Evolutionary conservation across 2,888 invertebrate species (phyloP), one percentile per base, ranked within the genome.

Genomic region (Phaonia tiefii): DNA sequence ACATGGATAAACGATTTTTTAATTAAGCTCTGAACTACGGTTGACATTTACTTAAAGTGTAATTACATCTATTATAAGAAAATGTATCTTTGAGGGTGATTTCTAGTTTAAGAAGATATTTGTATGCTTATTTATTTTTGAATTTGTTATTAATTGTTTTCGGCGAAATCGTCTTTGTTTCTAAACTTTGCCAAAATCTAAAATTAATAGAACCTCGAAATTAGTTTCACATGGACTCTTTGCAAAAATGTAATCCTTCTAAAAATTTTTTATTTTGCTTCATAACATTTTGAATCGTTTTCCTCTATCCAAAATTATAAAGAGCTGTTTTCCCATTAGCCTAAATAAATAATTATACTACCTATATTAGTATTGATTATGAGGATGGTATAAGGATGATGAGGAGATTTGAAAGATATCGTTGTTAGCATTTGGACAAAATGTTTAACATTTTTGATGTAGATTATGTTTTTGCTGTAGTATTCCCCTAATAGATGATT

Each of bases 271-370:
- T 73, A 69, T 69, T 78, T 63, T 51, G 37, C 37, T 73, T 69
- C 73, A 78, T 78, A 78, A 69, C 37, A 73, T 73, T 78, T 73
- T 73, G 69, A 69, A 69, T 78, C 37, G 63, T 63, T 63, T n/a
- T n/a, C n/a, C n/a, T 63, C 25, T 20, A 22, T 4, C 5, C 17
- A 51, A 20, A 60, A 31, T 31, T 31, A 60, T 39, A 60, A 39
- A 20, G n/a, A 10, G 26, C 20, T 60, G 1, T 20, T 10, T 15
- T 17, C 20, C 63, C n/a, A 42, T 42, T 42, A 3, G 15, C 63
- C 63, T 42, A 63, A 39, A 42, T 31, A 31, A 31, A 31, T 8
- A n/a, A n/a, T n/a, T n/a, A n/a, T n/a, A n/a, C n/a, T n/a, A n/a
- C n/a, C n/a, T n/a, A n/a, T n/a, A n/a, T n/a, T 26, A 26, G n/a